Evolutionary conservation across 2,113 vertebrate species (phyloP), one percentile per base, ranked within the genome.

Genomic region (Notarius quadriscutis): DNA sequence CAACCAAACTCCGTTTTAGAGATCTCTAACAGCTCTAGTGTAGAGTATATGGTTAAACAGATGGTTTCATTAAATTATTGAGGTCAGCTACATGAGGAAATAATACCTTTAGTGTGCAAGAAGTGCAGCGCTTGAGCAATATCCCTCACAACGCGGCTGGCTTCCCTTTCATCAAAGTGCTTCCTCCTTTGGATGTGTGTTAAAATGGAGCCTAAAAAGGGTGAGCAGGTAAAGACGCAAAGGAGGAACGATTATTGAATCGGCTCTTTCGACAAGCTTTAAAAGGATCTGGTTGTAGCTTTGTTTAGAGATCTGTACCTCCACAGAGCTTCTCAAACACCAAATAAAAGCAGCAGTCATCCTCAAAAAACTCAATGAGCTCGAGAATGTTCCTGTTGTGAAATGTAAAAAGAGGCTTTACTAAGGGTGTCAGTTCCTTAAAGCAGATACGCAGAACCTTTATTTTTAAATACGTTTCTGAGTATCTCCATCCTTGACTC

Each of bases 271-370:
- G 20, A 7, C 55, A 10, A 2, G 4, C 65, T 80, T 51, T 25
- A 15, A 11, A 34, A 63, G 15, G 18, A 74, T 67, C 58, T 67
- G 18, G 3, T 18, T 9, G 15, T 2, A 57, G 1, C 5, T 4
- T 51, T 71, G 69, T 25, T 41, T 18, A 55, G 9, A 85, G n/a
- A 55, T 5, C 20, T 53, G 41, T 95, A 99, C 98, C 98, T 95
- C 98, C 98, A 92, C 93, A 93, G 41, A 99, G 93, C 94, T 99
- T 99, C 95, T 99, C 98, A 95, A 99, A 99, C 86, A 99, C 98
- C 94, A 99, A 95, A 93, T 99, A 99, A 93, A 99, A 99, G 90
- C 96, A 96, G 88, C 94, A 84, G 69, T 95, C 96, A 90, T 99
- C 98, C 95, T 99, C 98, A 94, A 98, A 99, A 94, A 99, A 99